These are phyloP conservation scores for Addax nasomaculatus DNA, from an alignment of 2,113 vertebrate species.

Conservation along the genomic window DNA sequence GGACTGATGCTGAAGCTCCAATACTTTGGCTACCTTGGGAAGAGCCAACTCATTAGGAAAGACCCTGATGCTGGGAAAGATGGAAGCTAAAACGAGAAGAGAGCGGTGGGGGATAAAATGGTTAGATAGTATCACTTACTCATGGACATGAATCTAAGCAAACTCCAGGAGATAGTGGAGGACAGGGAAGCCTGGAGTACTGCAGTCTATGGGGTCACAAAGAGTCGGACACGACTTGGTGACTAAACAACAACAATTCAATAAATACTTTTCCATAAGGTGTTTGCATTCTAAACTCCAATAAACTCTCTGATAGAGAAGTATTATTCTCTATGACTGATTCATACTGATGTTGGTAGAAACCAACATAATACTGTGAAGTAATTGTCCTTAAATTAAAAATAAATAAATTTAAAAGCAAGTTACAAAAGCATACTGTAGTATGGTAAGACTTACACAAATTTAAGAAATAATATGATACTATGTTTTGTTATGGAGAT, in stretches of 20 bases:
- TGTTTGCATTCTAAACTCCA: not conserved
- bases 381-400: not conserved
- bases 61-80: not conserved
- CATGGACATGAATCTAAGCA: not conserved
- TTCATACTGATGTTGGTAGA: not conserved
- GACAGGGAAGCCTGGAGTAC: not conserved
- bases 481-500: not conserved
- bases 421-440: not conserved
- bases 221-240: not conserved
- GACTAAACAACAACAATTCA: not conserved
- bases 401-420: not conserved
- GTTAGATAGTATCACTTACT: not conserved
- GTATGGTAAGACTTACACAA: not conserved
- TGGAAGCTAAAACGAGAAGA: not conserved
- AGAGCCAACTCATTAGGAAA: not conserved
- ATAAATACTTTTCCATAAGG: not conserved
- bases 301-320: not conserved
- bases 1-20: not conserved
- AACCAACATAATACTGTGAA: not conserved
- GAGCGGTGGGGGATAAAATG: not conserved
- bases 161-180: not conserved
- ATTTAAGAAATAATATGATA: not conserved
- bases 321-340: not conserved
- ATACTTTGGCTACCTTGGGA: not conserved
- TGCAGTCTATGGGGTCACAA: not conserved